These are phyloP conservation scores for Mastacembelus armatus DNA, from an alignment of 2,797 vertebrate genomes.

Conservation along the genomic window DNA sequence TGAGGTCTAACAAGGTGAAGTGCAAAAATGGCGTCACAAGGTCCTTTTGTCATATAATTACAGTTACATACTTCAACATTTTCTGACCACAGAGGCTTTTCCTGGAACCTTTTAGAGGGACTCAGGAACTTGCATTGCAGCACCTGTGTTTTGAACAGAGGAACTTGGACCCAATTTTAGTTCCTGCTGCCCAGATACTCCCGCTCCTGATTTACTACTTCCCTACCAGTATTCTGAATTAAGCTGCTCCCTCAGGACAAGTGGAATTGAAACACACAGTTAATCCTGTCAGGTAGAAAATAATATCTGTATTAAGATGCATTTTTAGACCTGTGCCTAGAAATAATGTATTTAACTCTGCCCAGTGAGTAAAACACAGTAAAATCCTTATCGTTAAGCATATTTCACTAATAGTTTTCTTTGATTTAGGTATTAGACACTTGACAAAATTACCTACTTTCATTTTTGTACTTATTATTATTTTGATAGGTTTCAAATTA, in stretches of 20 bases:
- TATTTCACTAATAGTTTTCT: too few species aligned
- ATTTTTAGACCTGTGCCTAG: not conserved
- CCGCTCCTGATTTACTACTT: not conserved
- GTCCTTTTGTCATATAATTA: not conserved
- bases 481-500: too few species aligned
- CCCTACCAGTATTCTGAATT: not conserved
- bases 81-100: not conserved
- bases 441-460: not conserved
- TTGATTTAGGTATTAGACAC: too few species aligned
- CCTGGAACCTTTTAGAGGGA: not conserved
- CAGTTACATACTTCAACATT: not conserved
- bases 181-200: not conserved
- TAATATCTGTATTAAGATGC: not conserved
- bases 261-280: slow-evolving; percentile 15
- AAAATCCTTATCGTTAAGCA: too few species aligned
- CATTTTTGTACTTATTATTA: not conserved
- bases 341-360: not conserved
- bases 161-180: not conserved
- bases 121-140: not conserved
- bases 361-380: too few species aligned
- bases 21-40: not conserved
- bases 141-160: not conserved
- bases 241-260: slow-evolving; percentile 3
- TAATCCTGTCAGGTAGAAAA: slow-evolving; percentile 31
- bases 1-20: not conserved